Percentiles rank a stretch among this genome's conserved stretches.
Conservation (phyloP, 2,888 invertebrate genomes). For the Julus scandinavius region DNA sequence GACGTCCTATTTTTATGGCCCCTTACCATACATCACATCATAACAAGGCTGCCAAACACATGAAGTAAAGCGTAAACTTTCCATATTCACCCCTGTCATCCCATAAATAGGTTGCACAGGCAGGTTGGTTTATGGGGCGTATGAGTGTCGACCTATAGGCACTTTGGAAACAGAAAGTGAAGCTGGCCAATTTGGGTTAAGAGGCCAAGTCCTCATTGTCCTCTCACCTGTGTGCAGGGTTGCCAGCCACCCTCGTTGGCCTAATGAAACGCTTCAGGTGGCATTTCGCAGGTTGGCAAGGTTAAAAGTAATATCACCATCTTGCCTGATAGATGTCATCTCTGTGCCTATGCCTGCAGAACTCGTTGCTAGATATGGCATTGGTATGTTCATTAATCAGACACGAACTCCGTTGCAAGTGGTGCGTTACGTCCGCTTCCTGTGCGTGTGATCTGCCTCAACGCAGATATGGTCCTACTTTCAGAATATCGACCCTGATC, state of each 20-base stretch:
- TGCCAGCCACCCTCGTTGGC: not conserved
- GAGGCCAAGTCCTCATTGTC: constrained; percentile 14
- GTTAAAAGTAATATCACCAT: not conserved
- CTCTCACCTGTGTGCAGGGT: not conserved
- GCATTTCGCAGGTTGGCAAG: not conserved
- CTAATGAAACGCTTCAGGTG: not conserved
- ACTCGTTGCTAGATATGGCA: not conserved
- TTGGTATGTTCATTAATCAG: too few relatives aligned
- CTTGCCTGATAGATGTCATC: not conserved
- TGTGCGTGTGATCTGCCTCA: too few relatives aligned
- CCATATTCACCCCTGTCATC: not conserved
- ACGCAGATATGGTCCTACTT: too few relatives aligned
- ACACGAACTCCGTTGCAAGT: too few relatives aligned
- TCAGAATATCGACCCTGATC: too few relatives aligned
- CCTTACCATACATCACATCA: too few relatives aligned
- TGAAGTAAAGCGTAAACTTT: not conserved
- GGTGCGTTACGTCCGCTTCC: too few relatives aligned
- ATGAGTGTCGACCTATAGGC: not conserved
- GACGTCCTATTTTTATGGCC: too few relatives aligned
- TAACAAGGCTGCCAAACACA: not conserved
- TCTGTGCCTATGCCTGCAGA: not conserved
- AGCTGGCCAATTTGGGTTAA: not conserved
- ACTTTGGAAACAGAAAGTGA: not conserved
- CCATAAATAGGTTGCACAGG: not conserved
- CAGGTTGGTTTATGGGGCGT: not conserved